These are phyloP conservation scores for Brenthis ino DNA, from an alignment of 2,888 invertebrate genomes.

Conservation along the genomic window DNA sequence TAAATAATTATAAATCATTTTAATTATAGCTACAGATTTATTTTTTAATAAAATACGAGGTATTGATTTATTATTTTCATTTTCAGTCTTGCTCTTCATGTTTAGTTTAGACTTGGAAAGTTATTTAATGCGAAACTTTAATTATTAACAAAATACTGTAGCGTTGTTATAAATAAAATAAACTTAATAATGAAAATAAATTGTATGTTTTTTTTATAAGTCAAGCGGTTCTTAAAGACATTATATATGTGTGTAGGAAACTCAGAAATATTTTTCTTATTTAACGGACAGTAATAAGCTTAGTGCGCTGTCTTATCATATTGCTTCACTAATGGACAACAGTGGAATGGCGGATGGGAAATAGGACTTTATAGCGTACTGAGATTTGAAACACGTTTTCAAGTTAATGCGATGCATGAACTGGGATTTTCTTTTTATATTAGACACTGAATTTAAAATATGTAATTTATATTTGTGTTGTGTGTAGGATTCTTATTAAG, in stretches of 20 bases:
- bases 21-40: too few relatives aligned
- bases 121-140: too few relatives aligned
- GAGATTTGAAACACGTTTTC: constrained; percentile 34
- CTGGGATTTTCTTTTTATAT: constrained; percentile 35
- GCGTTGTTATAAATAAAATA: too few relatives aligned
- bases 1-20: too few relatives aligned
- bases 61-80: too few relatives aligned
- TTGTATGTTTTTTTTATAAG: background rate
- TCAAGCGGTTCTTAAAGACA: background rate
- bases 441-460: constrained; percentile 18
- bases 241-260: constrained; percentile 5
- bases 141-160: too few relatives aligned
- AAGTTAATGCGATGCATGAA: constrained; percentile 36
- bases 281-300: constrained; percentile 50
- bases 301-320: constrained; percentile 53
- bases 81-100: too few relatives aligned
- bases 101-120: too few relatives aligned
- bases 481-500: background rate
- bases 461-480: constrained; percentile 1
- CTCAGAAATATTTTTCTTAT: constrained; percentile 57
- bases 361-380: constrained; percentile 40
- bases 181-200: background rate
- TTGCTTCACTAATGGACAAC: constrained; percentile 56
- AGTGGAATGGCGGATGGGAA: constrained; percentile 53
- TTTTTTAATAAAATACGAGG: too few relatives aligned